phyloP scores from a whole-genome alignment of 2,888 invertebrate species.

The Lissocephala sabroskyi region DNA sequence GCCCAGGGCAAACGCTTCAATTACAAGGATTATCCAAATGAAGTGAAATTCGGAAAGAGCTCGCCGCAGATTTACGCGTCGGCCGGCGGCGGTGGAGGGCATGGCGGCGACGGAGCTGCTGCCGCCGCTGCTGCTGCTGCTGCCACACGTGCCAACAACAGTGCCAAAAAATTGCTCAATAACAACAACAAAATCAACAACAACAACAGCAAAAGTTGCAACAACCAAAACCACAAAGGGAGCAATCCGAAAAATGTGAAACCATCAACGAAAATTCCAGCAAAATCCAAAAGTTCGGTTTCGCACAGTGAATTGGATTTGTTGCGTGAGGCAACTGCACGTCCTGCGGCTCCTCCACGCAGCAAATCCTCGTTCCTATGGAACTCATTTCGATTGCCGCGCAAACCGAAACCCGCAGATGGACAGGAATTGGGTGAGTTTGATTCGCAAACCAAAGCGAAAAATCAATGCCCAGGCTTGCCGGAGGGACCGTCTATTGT shows the following conservation, averaged over 20 bases:
- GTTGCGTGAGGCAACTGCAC: slow-evolving; percentile 34
- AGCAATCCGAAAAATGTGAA: slow-evolving; percentile 7
- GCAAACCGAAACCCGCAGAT: slow-evolving; percentile 64
- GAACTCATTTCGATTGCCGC: slow-evolving; percentile 71
- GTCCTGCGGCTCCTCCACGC: slow-evolving; percentile 40
- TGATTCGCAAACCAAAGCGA: slow-evolving; percentile 4
- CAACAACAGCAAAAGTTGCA: slow-evolving; percentile 23
- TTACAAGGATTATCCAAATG: slow-evolving; percentile 63
- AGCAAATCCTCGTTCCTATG: slow-evolving; percentile 69
- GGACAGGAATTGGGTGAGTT: slow-evolving; percentile 18
- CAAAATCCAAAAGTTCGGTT: slow-evolving; percentile 5
- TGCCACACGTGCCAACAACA: slow-evolving; percentile 8
- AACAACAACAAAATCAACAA: slow-evolving; percentile 21
- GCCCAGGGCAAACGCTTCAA: slow-evolving; percentile 61
- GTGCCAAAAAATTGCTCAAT: slow-evolving; percentile 37
- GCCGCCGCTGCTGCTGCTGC: slow-evolving; percentile 18
- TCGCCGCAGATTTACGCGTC: slow-evolving; percentile 23
- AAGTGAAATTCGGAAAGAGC: slow-evolving; percentile 57
- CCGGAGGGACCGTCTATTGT: too few species aligned
- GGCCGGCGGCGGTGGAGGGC: slow-evolving; percentile 14
- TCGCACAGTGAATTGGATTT: slow-evolving; percentile 69
- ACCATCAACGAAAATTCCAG: slow-evolving; percentile 6
- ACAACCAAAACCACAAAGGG: slow-evolving; percentile 17
- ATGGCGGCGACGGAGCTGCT: slow-evolving; percentile 15
- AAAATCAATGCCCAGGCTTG: slow-evolving; percentile 56